A percentile compares a stretch with the other conserved stretches of the same genome.
Evolutionary conservation across 2,113 vertebrate genomes (phyloP).

Genomic region (Opisthocomus hoazin): DNA sequence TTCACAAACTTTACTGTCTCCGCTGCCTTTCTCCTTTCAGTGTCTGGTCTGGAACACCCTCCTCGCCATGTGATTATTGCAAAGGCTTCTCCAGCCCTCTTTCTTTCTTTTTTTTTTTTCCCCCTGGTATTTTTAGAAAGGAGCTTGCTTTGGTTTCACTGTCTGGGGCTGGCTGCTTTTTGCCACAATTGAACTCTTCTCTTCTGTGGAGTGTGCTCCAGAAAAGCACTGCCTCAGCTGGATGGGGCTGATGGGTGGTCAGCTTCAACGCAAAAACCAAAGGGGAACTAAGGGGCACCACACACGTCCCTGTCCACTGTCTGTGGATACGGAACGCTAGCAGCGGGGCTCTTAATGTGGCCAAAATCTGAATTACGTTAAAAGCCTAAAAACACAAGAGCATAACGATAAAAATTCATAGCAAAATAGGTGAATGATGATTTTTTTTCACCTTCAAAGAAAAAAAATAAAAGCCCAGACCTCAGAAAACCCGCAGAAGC

Average conservation of each 20-base stretch:
- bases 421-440: background rate
- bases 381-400: background rate
- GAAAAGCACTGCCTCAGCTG: background rate
- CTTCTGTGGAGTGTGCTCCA: background rate
- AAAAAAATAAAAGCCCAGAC: background rate
- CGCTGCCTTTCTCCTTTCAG: background rate
- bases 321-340: background rate
- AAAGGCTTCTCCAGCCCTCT: conserved; percentile 19
- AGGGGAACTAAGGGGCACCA: background rate
- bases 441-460: background rate
- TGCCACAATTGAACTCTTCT: background rate
- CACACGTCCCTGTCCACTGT: accelerated
- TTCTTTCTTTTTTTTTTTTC: background rate
- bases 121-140: conserved; percentile 41
- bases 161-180: conserved; percentile 7
- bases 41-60: conserved; percentile 5
- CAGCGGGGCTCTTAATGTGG: background rate
- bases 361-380: background rate
- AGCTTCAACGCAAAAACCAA: background rate
- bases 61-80: background rate
- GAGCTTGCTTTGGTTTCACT: conserved; percentile 26
- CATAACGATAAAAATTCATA: background rate
- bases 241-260: background rate
- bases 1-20: background rate
- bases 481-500: background rate